Conservation (phyloP, 2,113 vertebrate species). For the Saccopteryx leptura region DNA sequence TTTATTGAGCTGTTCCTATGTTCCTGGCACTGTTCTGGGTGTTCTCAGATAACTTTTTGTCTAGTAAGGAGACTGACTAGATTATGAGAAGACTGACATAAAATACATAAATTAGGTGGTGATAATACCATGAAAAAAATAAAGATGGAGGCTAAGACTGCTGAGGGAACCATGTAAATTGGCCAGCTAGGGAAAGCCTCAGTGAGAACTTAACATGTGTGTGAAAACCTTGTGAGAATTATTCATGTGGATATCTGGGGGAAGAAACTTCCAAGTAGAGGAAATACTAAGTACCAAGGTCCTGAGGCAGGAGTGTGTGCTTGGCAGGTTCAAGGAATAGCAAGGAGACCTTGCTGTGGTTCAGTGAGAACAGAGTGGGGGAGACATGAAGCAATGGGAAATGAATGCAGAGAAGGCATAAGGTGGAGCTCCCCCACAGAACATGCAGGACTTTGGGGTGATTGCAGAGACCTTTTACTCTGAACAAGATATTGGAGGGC, state of each 20-base stretch:
- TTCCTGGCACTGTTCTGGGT: not conserved
- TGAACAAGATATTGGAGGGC: not conserved
- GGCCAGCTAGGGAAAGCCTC: not conserved
- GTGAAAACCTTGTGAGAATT: not conserved
- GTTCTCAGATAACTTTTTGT: not conserved
- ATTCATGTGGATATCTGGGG: not conserved
- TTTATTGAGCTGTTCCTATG: not conserved
- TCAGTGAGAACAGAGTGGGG: not conserved
- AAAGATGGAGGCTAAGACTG: not conserved
- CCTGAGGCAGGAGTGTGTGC: not conserved
- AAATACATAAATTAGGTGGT: not conserved
- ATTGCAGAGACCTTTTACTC: not conserved
- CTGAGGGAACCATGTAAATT: not conserved
- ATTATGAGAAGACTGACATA: slow-evolving; percentile 26
- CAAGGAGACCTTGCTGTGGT: not conserved
- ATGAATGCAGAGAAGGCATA: not conserved
- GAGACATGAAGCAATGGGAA: not conserved
- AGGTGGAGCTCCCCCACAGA: not conserved
- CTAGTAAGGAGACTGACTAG: not conserved
- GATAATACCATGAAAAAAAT: not conserved
- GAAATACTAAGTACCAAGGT: not conserved
- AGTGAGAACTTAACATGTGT: not conserved
- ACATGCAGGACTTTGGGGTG: not conserved
- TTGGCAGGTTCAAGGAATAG: not conserved
- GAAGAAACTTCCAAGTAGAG: not conserved